Evolutionary conservation across 1,140 invertebrate genomes (phyloP).

Genomic region (Latrodectus geometricus): DNA sequence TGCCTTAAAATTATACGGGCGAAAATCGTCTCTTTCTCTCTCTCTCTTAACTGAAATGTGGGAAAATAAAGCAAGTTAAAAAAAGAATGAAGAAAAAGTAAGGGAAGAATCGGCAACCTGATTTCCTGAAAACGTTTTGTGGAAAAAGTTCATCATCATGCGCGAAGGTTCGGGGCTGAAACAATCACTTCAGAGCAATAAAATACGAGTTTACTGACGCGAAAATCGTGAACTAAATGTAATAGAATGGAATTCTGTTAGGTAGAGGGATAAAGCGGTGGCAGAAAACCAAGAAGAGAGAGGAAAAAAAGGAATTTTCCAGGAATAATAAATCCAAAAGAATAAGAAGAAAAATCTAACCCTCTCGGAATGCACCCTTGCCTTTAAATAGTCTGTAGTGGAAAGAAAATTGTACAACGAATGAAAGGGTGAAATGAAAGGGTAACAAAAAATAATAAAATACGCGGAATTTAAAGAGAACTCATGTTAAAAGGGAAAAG

Average conservation of each 20-base stretch:
- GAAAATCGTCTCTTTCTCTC: slow-evolving; percentile 12
- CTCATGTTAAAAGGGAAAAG: slow-evolving; percentile 13
- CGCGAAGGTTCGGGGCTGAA: slow-evolving; percentile 31
- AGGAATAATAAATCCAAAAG: slow-evolving; percentile 54
- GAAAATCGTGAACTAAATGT: slow-evolving; percentile 60
- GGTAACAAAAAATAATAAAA: slow-evolving; percentile 8
- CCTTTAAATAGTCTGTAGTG: slow-evolving; percentile 35
- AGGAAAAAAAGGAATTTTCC: slow-evolving; percentile 35
- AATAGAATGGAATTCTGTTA: slow-evolving; percentile 58
- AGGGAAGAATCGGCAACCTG: slow-evolving; percentile 19
- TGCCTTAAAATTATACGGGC: slow-evolving; percentile 40
- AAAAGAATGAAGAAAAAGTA: neutral
- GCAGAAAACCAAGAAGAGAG: neutral
- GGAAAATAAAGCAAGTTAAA: slow-evolving; percentile 3
- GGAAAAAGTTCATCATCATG: slow-evolving; percentile 57
- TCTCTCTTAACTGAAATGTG: neutral
- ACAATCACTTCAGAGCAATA: slow-evolving; percentile 60
- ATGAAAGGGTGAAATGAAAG: slow-evolving; percentile 27
- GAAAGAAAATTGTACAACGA: slow-evolving; percentile 39
- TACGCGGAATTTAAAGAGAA: slow-evolving; percentile 7
- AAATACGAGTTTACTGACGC: slow-evolving; percentile 57
- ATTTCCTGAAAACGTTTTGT: slow-evolving; percentile 56
- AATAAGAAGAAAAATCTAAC: slow-evolving; percentile 35
- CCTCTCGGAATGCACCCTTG: slow-evolving; percentile 8
- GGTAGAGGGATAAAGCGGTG: slow-evolving; percentile 1